phyloP scores from a whole-genome alignment of 2,113 vertebrate genomes.

The Periophthalmodon schlosseri region DNA sequence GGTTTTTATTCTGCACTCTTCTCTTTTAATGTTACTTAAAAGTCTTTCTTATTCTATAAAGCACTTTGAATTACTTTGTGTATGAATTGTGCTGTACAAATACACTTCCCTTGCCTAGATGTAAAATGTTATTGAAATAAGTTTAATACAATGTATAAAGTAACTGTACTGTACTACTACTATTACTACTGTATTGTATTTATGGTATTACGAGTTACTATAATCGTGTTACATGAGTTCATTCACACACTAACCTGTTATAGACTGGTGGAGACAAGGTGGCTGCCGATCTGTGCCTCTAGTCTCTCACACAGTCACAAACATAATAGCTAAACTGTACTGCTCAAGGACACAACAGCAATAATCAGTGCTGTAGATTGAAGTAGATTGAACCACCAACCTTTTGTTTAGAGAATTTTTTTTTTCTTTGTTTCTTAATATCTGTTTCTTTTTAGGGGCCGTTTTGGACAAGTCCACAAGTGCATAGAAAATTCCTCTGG shows the following conservation, averaged over 20 bases:
- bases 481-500: conserved; percentile 92
- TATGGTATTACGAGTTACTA: not conserved
- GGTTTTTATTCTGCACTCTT: no score
- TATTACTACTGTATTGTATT: not conserved
- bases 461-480: conserved; percentile 95
- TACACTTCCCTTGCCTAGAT: no score
- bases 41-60: no score
- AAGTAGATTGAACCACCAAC: not conserved
- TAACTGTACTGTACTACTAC: no score
- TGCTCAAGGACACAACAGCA: not conserved
- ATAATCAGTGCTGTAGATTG: no score
- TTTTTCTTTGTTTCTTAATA: not conserved
- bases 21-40: no score
- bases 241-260: not conserved
- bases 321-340: not conserved
- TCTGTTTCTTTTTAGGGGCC: conserved; percentile 79
- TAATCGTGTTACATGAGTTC: no score
- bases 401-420: not conserved
- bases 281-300: not conserved
- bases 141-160: not conserved
- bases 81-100: no score
- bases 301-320: not conserved
- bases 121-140: not conserved
- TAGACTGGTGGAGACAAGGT: not conserved
- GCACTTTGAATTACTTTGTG: no score